Evolutionary conservation across 2,113 vertebrate genomes (phyloP), one percentile per base, ranked within the genome.

Genomic region (Pandion haliaetus): DNA sequence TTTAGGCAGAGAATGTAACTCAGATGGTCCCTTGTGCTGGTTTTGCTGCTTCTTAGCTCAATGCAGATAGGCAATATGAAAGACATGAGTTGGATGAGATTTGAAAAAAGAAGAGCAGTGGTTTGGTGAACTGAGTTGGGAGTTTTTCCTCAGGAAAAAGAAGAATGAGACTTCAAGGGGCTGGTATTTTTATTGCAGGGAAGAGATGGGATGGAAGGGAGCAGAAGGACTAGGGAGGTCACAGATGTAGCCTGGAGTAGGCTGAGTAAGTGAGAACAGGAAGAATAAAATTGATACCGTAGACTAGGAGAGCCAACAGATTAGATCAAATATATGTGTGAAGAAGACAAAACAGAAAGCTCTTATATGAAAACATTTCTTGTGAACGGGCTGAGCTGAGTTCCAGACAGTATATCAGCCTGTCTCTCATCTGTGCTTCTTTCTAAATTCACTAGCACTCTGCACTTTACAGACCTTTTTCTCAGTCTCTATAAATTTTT

Each of bases 341-440:
- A 94, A 88, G 87, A 96, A 90, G 91, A 86, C 84, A 90, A 91
- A 95, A 72, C 87, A 95, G 91, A 96, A 93, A 95, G 38, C 40
- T 88, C 47, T 90, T 88, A 14, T 14, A 82, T 29, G 45, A 93
- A 93, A 95, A 82, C 44, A 62, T 93, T 85, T 83, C 32, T 93
- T 86, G 59, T 5, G 23, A 91, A 85, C 0, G 20, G 91, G 55
- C 81, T 61, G 77, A 91, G 49, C 74, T n/a, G 67, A 91, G 63
- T 72, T 95, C 62, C 89, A 94, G 66, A 84, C 58, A 1, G 61
- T 61, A 1, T 90, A 87, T 80, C 52, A 82, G 65, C n/a, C 69
- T 8, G 2, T 82, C 77, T 92, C 70, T 96, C 84, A 78, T 82
- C 73, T 65, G 21, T 91, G 54, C 49, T 82, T 77, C 36, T 69